Conservation (phyloP, 1,140 invertebrate species). For the Drosophila murphyi region DNA sequence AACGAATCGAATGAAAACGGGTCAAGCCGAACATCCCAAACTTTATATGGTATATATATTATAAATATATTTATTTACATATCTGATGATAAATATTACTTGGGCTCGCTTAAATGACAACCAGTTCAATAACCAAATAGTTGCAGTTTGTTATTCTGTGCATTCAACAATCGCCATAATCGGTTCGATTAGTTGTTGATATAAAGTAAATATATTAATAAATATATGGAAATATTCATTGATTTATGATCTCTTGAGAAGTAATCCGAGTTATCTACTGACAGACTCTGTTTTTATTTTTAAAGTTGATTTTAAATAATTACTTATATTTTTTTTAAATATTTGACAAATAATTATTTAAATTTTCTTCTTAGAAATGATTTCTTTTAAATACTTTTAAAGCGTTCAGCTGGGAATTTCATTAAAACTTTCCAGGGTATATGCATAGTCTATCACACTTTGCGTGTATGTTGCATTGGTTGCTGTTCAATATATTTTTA, state of each 20-base stretch:
- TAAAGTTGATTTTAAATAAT: too few species aligned
- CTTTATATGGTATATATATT: constrained; percentile 45
- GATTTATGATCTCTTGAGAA: too few species aligned
- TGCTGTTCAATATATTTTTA: constrained; percentile 42
- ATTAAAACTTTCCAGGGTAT: neutral
- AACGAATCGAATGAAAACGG: constrained; percentile 44
- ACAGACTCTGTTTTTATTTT: too few species aligned
- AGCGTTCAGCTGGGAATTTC: too few species aligned
- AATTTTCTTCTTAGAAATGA: too few species aligned
- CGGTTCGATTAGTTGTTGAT: constrained; percentile 15
- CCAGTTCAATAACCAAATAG: constrained; percentile 69
- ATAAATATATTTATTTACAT: constrained; percentile 32
- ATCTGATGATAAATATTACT: constrained; percentile 62
- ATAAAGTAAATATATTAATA: too few species aligned
- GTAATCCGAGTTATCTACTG: too few species aligned
- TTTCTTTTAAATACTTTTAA: too few species aligned
- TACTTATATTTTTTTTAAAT: neutral
- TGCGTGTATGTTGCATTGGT: too few species aligned
- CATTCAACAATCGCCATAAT: constrained; percentile 14
- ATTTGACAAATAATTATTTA: too few species aligned
- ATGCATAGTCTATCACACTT: neutral
- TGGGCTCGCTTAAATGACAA: constrained; percentile 62
- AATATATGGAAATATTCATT: too few species aligned
- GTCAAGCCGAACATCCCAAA: neutral
- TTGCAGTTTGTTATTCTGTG: constrained; percentile 43